These are phyloP conservation scores for Icerya purchasi DNA, from an alignment of 2,888 invertebrate genomes.

Conservation along the genomic window DNA sequence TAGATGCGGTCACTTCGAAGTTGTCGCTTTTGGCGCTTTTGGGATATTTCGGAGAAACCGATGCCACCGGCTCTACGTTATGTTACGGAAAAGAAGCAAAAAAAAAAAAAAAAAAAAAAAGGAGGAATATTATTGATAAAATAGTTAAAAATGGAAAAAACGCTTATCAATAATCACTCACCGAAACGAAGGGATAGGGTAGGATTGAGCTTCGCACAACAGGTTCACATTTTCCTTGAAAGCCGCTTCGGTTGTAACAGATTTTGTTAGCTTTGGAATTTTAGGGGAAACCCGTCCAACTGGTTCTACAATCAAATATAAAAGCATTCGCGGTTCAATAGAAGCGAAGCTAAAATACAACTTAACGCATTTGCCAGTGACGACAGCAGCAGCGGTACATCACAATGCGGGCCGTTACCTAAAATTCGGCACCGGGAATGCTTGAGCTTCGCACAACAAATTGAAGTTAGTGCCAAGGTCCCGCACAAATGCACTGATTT, in stretches of 20 bases:
- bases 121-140: neutral
- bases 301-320: conserved; percentile 31
- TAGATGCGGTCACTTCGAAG: conserved; percentile 13
- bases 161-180: conserved; percentile 28
- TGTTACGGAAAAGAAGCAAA: neutral
- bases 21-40: conserved; percentile 21
- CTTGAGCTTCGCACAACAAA: conserved; percentile 35
- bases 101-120: neutral
- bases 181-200: conserved; percentile 40
- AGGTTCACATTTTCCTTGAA: conserved; percentile 22
- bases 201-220: conserved; percentile 26
- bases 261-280: conserved; percentile 24
- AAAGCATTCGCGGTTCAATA: no score
- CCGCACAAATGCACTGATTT: conserved; percentile 19
- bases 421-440: conserved; percentile 31
- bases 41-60: conserved; percentile 25
- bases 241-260: conserved; percentile 18
- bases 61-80: conserved; percentile 24
- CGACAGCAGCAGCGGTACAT: no score
- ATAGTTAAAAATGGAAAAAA: no score
- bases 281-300: conserved; percentile 26
- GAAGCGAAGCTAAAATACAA: no score
- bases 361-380: no score
- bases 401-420: no score
- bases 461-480: conserved; percentile 23